Evolutionary conservation across 1,140 invertebrate species (phyloP).

Genomic region (Ooceraea biroi): DNA sequence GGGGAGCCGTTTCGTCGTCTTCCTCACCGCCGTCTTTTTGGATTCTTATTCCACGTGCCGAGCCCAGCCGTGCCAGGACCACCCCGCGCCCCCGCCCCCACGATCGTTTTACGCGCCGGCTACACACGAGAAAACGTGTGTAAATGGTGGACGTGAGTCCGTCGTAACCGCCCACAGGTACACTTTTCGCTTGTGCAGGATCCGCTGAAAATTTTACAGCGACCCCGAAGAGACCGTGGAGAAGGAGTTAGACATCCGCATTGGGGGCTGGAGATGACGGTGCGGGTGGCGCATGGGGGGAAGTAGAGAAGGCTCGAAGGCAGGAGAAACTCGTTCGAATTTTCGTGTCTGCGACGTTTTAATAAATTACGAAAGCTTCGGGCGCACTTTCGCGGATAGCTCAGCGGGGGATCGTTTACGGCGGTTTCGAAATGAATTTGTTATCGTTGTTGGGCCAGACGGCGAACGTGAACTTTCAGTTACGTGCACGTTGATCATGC

Average conservation of each 20-base stretch:
- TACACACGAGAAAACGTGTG: slow-evolving; percentile 69
- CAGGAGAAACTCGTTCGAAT: slow-evolving; percentile 67
- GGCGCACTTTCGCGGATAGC: slow-evolving; percentile 60
- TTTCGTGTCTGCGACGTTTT: slow-evolving; percentile 72
- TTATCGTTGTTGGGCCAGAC: slow-evolving; percentile 53
- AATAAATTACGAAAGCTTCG: slow-evolving; percentile 72
- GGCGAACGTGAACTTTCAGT: slow-evolving; percentile 60
- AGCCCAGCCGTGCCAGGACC: slow-evolving; percentile 20
- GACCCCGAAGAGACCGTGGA: slow-evolving; percentile 1
- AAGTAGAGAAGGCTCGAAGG: background rate
- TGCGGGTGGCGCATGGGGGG: background rate
- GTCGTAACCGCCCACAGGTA: slow-evolving; percentile 51
- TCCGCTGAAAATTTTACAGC: slow-evolving; percentile 72
- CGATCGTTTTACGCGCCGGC: slow-evolving; percentile 73
- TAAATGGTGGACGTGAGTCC: slow-evolving; percentile 67
- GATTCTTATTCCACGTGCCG: slow-evolving; percentile 71
- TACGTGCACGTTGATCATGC: slow-evolving; percentile 45
- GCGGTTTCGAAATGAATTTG: slow-evolving; percentile 72
- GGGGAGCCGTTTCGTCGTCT: slow-evolving; percentile 81
- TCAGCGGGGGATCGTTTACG: slow-evolving; percentile 74
- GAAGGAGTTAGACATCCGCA: slow-evolving; percentile 51
- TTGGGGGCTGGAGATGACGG: slow-evolving; percentile 10
- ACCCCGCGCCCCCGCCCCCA: slow-evolving; percentile 18
- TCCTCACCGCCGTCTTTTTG: slow-evolving; percentile 71
- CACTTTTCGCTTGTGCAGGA: slow-evolving; percentile 64